Evolutionary conservation across 2,113 vertebrate species (phyloP).

Genomic region (Scartelaos histophorus): DNA sequence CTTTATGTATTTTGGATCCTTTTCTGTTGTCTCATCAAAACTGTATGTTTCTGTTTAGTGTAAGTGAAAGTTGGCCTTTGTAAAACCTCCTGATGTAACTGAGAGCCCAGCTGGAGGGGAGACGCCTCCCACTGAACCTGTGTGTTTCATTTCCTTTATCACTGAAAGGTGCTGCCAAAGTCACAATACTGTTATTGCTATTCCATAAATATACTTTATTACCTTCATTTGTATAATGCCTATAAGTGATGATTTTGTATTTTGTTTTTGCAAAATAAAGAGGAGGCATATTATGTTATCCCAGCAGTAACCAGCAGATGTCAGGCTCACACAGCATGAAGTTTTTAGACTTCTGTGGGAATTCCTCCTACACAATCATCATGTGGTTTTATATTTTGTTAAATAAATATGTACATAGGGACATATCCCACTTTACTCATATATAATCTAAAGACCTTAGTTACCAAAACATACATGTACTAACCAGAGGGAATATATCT

Average conservation of each 20-base stretch:
- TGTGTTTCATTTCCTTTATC: slow-evolving; percentile 14
- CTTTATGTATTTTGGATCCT: slow-evolving; percentile 16
- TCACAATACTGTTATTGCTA: slow-evolving; percentile 13
- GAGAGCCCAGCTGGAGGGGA: slow-evolving; percentile 4
- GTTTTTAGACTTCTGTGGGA: no score
- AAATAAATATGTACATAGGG: no score
- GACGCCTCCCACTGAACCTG: neutral
- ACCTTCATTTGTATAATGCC: neutral
- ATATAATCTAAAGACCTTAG: no score
- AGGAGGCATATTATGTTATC: neutral
- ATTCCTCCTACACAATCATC: no score
- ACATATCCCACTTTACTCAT: no score
- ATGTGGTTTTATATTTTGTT: no score
- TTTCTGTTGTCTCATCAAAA: slow-evolving; percentile 39
- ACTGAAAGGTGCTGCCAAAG: neutral
- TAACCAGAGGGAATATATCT: no score
- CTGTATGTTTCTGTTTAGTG: neutral
- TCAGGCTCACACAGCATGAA: slow-evolving; percentile 42
- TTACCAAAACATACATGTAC: no score
- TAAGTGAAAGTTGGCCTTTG: neutral
- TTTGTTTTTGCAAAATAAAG: neutral
- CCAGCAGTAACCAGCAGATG: slow-evolving; percentile 49
- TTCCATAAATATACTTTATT: slow-evolving; percentile 5
- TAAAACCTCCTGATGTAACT: neutral
- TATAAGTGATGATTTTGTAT: neutral